phyloP scores from a whole-genome alignment of 1,140 invertebrate species.

The Copidosoma floridanum region DNA sequence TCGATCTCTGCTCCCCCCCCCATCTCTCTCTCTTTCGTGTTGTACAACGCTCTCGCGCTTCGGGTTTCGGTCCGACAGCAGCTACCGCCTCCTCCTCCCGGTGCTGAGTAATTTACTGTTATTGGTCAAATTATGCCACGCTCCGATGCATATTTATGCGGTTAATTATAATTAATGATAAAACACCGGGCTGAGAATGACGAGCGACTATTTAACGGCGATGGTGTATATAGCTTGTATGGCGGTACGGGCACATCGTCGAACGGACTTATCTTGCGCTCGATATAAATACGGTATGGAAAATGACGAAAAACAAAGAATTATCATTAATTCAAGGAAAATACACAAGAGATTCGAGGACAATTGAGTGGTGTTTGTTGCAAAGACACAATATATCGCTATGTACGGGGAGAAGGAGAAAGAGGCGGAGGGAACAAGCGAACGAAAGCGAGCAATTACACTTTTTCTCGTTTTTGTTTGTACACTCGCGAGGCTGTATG shows the following conservation, averaged over 20 bases:
- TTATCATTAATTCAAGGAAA: too few relatives aligned
- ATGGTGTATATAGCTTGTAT: slow-evolving; percentile 3
- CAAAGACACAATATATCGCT: too few relatives aligned
- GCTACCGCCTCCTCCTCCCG: slow-evolving; percentile 36
- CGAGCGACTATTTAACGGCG: slow-evolving; percentile 44
- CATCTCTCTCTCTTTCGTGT: slow-evolving; percentile 12
- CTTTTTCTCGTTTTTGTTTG: slow-evolving; percentile 19
- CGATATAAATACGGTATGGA: too few relatives aligned
- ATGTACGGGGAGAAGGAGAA: background rate
- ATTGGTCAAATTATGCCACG: slow-evolving; percentile 58
- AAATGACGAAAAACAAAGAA: too few relatives aligned
- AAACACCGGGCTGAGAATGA: slow-evolving; percentile 53
- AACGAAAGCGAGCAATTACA: slow-evolving; percentile 17
- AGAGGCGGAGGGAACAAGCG: background rate
- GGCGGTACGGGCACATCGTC: too few relatives aligned
- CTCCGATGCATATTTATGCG: slow-evolving; percentile 57
- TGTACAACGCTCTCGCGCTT: background rate
- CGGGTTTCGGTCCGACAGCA: too few relatives aligned
- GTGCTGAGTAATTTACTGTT: slow-evolving; percentile 57
- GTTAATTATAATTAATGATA: slow-evolving; percentile 58
- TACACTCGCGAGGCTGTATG: slow-evolving; percentile 4
- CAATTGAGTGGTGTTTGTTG: background rate
- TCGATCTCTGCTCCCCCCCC: background rate
- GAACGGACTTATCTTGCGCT: too few relatives aligned
- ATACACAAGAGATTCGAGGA: background rate